Conservation (phyloP, 2,797 vertebrate species). For the Premnoplex brunnescens region DNA sequence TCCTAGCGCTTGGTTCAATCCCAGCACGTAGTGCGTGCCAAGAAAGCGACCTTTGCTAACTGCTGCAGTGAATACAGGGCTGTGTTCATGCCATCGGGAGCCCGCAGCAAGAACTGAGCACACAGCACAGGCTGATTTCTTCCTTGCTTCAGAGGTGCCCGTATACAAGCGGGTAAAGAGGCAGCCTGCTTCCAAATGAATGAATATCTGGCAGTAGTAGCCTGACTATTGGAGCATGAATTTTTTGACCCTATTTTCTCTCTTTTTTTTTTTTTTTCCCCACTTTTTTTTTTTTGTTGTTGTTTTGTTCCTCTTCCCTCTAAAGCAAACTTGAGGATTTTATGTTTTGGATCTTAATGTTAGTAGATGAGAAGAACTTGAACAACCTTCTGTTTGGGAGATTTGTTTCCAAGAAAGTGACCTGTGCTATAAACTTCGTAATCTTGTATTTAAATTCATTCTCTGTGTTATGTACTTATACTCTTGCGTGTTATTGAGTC, state of each 20-base stretch:
- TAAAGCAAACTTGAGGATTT: neutral
- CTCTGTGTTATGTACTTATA: neutral
- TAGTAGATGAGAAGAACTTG: neutral
- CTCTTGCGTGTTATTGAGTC: neutral
- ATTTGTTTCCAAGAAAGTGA: neutral
- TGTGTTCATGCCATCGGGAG: neutral
- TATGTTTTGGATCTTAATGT: neutral
- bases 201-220: neutral
- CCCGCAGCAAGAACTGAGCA: neutral
- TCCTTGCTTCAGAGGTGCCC: fast-evolving
- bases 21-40: neutral
- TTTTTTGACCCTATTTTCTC: neutral
- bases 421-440: neutral
- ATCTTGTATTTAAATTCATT: neutral
- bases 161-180: fast-evolving
- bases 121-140: neutral
- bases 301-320: neutral
- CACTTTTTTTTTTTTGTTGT: neutral
- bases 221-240: neutral
- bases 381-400: neutral
- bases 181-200: neutral
- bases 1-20: neutral
- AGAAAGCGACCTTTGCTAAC: neutral
- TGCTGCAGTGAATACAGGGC: neutral
- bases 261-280: too few species aligned